Percentiles rank a stretch among this genome's conserved stretches.
These are phyloP conservation scores for Gymnarchus niloticus DNA, from an alignment of 2,113 vertebrate genomes.

Conservation along the genomic window DNA sequence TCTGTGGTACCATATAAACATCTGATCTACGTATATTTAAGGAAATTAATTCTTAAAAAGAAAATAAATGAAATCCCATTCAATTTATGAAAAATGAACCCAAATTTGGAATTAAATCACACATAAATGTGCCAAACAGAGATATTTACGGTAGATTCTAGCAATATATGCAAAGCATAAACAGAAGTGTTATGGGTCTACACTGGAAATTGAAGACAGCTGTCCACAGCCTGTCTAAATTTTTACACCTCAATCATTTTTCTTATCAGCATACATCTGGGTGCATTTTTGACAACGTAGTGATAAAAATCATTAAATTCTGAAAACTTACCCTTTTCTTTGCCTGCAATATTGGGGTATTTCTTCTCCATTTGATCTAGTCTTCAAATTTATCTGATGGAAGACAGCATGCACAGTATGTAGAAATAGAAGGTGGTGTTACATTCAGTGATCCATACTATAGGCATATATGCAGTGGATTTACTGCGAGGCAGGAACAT, in stretches of 20 bases:
- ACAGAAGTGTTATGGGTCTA: not conserved
- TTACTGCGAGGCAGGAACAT: not conserved
- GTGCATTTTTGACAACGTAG: not conserved
- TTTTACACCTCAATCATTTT: not conserved
- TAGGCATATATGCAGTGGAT: not conserved
- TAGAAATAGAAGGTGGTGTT: not conserved
- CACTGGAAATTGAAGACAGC: not conserved
- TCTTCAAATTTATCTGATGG: not conserved
- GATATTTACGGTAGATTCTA: not conserved
- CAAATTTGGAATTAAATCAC: not conserved
- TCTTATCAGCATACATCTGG: not conserved
- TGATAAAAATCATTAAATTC: not conserved
- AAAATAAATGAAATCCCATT: not conserved
- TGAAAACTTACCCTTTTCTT: slow-evolving; percentile 60
- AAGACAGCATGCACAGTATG: not conserved
- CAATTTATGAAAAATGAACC: not conserved
- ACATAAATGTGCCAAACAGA: not conserved
- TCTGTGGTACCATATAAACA: not conserved
- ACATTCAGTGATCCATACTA: not conserved
- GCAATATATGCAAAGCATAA: not conserved
- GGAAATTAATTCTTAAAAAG: not conserved
- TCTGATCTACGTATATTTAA: not conserved
- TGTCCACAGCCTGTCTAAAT: not conserved
- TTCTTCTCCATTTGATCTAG: slow-evolving; percentile 45
- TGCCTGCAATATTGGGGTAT: slow-evolving; percentile 60